These are phyloP conservation scores for Frankliniella fusca DNA, from an alignment of 2,888 invertebrate species.

Conservation along the genomic window DNA sequence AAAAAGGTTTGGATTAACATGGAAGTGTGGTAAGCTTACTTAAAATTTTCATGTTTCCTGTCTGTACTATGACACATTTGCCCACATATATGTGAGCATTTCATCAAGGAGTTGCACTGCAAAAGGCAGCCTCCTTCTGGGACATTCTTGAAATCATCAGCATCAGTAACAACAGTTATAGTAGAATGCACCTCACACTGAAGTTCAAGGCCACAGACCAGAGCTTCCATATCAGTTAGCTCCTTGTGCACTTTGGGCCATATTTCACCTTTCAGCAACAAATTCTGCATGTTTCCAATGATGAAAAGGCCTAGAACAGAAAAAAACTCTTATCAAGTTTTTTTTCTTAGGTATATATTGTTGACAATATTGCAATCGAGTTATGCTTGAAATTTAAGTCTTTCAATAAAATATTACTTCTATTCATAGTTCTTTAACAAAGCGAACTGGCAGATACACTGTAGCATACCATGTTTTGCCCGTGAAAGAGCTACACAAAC, in stretches of 20 bases:
- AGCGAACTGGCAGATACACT: too few species aligned
- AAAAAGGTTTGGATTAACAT: neutral
- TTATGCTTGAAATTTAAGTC: too few species aligned
- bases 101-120: conserved; percentile 52
- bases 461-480: conserved; percentile 56
- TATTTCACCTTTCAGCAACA: conserved; percentile 52
- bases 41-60: conserved; percentile 48
- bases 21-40: neutral
- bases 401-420: too few species aligned
- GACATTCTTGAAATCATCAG: conserved; percentile 51
- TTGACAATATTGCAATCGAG: too few species aligned
- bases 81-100: conserved; percentile 62
- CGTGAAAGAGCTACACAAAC: conserved; percentile 75
- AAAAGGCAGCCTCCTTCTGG: conserved; percentile 60
- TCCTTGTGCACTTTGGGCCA: conserved; percentile 57
- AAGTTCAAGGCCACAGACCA: conserved; percentile 41
- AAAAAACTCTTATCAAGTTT: neutral
- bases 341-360: too few species aligned
- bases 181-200: neutral
- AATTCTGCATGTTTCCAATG: conserved; percentile 64
- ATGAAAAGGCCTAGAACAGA: conserved; percentile 59
- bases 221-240: conserved; percentile 51
- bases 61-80: conserved; percentile 59
- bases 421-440: neutral
- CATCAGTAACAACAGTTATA: conserved; percentile 43